phyloP scores from a whole-genome alignment of 2,888 invertebrate genomes.

The Acronicta leporina region DNA sequence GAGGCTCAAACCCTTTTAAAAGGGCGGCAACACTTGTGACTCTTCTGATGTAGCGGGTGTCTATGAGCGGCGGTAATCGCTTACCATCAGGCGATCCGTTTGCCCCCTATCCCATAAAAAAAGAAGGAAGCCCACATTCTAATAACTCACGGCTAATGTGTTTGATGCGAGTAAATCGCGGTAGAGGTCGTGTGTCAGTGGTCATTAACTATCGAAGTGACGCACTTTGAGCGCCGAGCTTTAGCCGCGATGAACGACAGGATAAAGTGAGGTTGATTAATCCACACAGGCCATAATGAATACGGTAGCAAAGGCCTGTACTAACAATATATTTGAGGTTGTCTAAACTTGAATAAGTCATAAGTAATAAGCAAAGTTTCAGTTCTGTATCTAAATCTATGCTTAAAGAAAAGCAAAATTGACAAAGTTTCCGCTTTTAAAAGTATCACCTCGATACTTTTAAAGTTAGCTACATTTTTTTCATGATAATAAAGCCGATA shows the following conservation, averaged over 20 bases:
- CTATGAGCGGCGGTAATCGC: too few species aligned
- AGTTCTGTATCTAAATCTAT: slow-evolving; percentile 57
- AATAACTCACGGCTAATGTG: slow-evolving; percentile 33
- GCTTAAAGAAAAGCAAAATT: slow-evolving; percentile 64
- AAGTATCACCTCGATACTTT: slow-evolving; percentile 54
- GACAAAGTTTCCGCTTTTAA: slow-evolving; percentile 64
- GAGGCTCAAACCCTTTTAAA: too few species aligned
- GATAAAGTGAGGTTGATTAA: slow-evolving; percentile 34
- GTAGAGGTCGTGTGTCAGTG: slow-evolving; percentile 28
- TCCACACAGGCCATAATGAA: slow-evolving; percentile 11
- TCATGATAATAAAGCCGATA: slow-evolving; percentile 50
- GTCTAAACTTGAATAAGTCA: slow-evolving; percentile 60
- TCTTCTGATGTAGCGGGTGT: too few species aligned
- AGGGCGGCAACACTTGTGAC: too few species aligned
- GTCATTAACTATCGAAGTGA: slow-evolving; percentile 25
- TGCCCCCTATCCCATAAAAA: too few species aligned
- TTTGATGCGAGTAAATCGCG: slow-evolving; percentile 17
- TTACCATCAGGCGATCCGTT: too few species aligned
- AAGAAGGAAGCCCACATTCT: slow-evolving; percentile 16
- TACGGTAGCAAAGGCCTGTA: background rate
- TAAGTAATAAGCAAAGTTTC: slow-evolving; percentile 69
- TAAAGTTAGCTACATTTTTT: slow-evolving; percentile 59
- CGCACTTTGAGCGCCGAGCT: slow-evolving; percentile 24
- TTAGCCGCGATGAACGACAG: slow-evolving; percentile 23
- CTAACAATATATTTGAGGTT: slow-evolving; percentile 19